Evolutionary conservation across 2,888 invertebrate species (phyloP), one percentile per base, ranked within the genome.

Genomic region (Drosophila macrospina): DNA sequence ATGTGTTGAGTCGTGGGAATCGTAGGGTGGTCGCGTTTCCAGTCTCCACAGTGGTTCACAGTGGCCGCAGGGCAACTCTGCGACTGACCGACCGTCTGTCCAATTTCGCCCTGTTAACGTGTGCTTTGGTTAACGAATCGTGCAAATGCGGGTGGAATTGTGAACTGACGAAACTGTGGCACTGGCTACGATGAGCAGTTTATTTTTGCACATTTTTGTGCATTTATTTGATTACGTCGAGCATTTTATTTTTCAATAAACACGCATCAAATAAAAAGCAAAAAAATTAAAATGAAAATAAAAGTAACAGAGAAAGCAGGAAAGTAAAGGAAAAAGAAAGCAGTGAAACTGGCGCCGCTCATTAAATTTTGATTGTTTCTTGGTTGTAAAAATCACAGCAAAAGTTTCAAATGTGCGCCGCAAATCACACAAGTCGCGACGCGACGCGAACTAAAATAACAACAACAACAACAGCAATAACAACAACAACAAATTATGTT

Each of bases 121-220:
- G 91, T 91, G 91, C 91, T 90, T 91, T 92, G 91, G 91, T 92
- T 91, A 92, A 92, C 92, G 91, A 92, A 92, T 91, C 91, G 91
- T 91, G 81, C 88, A 91, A 91, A 92, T 91, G 91, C 91, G 91
- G 91, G 92, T 86, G 89, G 80, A 80, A 79, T 66, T 10, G 59
- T 37, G 45, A 20, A 20, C 20, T 20, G 2, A 20, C 3, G 20
- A 20, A n/a, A 15, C 15, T 20, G 42, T 34, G 20, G 44, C 24
- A 15, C 16, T 36, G 28, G 5, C 13, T 47, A 39, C 54, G 51
- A 48, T 68, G 74, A 63, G 74, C 76, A 85, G 83, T 87, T 83
- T 82, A 79, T 87, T 87, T 87, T 86, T 74, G 24, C 51, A 72
- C 69, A 72, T 74, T 78, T 80, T 68, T 80, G 59, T 62, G 86